phyloP scores from a whole-genome alignment of 2,888 invertebrate genomes.

The Branchipolynoe longqiensis region DNA sequence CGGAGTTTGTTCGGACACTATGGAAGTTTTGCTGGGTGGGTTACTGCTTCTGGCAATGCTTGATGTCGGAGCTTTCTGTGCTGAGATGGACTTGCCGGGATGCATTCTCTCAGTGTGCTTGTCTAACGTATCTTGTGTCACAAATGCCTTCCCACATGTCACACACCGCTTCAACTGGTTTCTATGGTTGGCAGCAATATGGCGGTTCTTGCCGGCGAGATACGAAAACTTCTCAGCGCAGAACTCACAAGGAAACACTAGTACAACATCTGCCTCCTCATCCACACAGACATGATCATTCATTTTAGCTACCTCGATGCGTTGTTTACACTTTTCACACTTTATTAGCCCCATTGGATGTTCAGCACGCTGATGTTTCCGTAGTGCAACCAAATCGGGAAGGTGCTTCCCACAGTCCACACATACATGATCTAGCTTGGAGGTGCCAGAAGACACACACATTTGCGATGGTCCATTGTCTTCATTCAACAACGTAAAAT shows the following conservation, averaged over 20 bases:
- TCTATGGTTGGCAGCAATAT: conserved; percentile 25
- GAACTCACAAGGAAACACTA: conserved; percentile 26
- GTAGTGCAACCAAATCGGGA: not conserved
- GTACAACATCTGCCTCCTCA: not conserved
- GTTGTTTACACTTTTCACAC: conserved; percentile 37
- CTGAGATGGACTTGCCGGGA: not conserved
- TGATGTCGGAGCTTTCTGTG: not conserved
- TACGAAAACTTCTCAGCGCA: not conserved
- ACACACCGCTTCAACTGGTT: conserved; percentile 12
- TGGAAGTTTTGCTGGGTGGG: too few relatives aligned
- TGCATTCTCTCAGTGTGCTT: conserved; percentile 40
- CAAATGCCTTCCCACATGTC: conserved; percentile 50
- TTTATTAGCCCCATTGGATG: conserved; percentile 33
- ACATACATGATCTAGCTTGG: not conserved
- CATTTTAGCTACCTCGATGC: not conserved
- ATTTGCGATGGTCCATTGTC: too few relatives aligned
- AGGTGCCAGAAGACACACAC: too few relatives aligned
- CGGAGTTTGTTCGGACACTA: too few relatives aligned
- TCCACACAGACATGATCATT: not conserved
- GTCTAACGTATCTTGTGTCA: conserved; percentile 23
- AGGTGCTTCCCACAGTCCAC: conserved; percentile 29
- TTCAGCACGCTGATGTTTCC: not conserved
- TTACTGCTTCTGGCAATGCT: too few relatives aligned
- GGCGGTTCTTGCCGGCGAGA: not conserved
- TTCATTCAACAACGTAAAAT: too few relatives aligned